Base-by-base conservation (phyloP, 1,140 invertebrate genomes). In the Bombus huntii region DNA sequence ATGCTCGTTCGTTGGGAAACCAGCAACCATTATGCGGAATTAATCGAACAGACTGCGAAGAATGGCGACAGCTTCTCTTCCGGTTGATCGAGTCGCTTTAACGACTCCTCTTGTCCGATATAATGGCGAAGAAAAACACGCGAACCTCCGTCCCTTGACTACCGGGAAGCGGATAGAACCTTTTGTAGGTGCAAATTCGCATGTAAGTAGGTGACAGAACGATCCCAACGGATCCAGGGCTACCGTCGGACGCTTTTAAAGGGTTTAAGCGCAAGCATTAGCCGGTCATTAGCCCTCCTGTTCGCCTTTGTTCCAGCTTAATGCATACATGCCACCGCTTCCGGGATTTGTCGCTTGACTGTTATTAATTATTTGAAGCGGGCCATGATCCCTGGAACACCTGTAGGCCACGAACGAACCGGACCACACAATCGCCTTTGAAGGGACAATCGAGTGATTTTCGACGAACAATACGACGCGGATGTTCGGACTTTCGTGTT, bases 111-210 rank as follows among this genome's bases (percentile, higher is more conserved):
- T 53, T 81, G 62, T 66, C 34, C 37, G 62, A 66, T 1, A n/a
- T 71, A 8, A 47, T 71, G 57, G 9, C 37, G 18, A 28, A 47
- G 70, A 70, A 77, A 87, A 80, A 81, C 39, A 74, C 25, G 28
- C 34, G 15, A 57, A 37, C 37, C 28, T 79, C 15, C 13, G 37
- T 25, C 15, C 25, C 13, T 66, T 39, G 25, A 15, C 12, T 25
- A 31, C 15, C 2, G 57, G 18, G 8, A 66, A 77, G 59, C 79
- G n/a, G 74, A 28, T 81, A 18, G 75, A 28, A 25, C 44, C 90
- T 83, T 88, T 90, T 91, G 85, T 89, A 91, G 85, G 92, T 88
- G 89, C 89, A 92, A 92, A 92, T 92, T 92, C 92, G 89, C 84
- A 91, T 91, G 91, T 92, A 92, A 92, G 91, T 89, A 91, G 87